These are phyloP conservation scores for Agriopis leucophaearia DNA, from an alignment of 2,888 invertebrate species.

Conservation along the genomic window DNA sequence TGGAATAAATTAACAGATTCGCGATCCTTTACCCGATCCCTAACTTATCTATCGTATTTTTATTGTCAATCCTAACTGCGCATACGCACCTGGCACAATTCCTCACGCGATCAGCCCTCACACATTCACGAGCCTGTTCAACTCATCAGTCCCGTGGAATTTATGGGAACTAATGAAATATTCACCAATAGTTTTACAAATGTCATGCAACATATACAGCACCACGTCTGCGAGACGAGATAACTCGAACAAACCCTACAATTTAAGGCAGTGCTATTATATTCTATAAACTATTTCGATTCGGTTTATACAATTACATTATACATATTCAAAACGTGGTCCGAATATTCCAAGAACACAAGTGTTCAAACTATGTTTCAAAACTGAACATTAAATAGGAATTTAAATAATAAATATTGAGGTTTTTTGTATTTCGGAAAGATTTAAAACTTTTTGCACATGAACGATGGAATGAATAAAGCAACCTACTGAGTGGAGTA, in stretches of 20 bases:
- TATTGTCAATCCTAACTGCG: conserved; percentile 45
- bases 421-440: neutral
- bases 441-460: too few relatives aligned
- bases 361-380: conserved; percentile 8
- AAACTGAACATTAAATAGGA: neutral
- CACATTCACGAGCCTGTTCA: conserved; percentile 31
- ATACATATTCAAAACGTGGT: conserved; percentile 28
- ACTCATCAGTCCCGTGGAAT: neutral
- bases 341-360: conserved; percentile 18
- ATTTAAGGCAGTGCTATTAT: conserved; percentile 45
- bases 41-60: conserved; percentile 37
- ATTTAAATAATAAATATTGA: conserved; percentile 1
- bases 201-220: neutral
- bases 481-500: neutral
- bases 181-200: neutral
- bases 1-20: conserved; percentile 9
- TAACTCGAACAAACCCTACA: neutral
- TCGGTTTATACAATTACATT: conserved; percentile 40
- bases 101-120: conserved; percentile 44
- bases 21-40: conserved; percentile 21
- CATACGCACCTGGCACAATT: conserved; percentile 40
- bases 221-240: neutral
- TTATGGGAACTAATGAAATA: neutral
- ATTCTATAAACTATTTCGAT: conserved; percentile 42
- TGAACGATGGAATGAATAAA: neutral